Conservation (phyloP, 2,797 vertebrate genomes). For the Melanotaenia trifasciata region DNA sequence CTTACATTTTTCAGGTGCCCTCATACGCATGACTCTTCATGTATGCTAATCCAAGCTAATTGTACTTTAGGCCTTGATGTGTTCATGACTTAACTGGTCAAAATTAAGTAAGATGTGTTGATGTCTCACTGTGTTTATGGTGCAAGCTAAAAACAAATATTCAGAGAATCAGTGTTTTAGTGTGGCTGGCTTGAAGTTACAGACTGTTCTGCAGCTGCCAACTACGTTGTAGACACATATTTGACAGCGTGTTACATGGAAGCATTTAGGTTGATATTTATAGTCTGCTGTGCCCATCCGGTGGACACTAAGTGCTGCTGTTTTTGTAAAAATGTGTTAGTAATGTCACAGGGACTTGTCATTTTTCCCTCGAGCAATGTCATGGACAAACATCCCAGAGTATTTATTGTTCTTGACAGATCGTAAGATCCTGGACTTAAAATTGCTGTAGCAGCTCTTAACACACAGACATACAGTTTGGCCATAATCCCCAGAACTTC, state of each 20-base stretch:
- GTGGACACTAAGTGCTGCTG: constrained; percentile 41
- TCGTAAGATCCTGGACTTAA: constrained; percentile 35
- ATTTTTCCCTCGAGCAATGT: constrained; percentile 58
- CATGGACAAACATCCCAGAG: constrained; percentile 34
- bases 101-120: not conserved
- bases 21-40: not conserved
- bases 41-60: no score
- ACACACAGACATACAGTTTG: constrained; percentile 37
- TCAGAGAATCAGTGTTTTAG: not conserved
- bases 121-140: not conserved
- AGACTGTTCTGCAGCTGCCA: not conserved
- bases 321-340: constrained; percentile 45
- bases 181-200: not conserved
- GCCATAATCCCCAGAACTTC: constrained; percentile 26
- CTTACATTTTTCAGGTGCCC: no score
- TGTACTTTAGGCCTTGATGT: no score
- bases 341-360: constrained; percentile 47
- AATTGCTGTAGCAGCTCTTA: constrained; percentile 53
- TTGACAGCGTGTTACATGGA: constrained; percentile 17
- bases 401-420: constrained; percentile 67
- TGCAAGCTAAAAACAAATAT: not conserved
- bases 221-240: not conserved
- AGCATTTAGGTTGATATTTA: constrained; percentile 41
- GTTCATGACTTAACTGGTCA: not conserved
- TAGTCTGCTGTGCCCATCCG: constrained; percentile 26